A percentile compares a stretch with the other conserved stretches of the same genome.
Evolutionary conservation across 2,888 invertebrate species (phyloP).

Genomic region (Clistopyga incitator): DNA sequence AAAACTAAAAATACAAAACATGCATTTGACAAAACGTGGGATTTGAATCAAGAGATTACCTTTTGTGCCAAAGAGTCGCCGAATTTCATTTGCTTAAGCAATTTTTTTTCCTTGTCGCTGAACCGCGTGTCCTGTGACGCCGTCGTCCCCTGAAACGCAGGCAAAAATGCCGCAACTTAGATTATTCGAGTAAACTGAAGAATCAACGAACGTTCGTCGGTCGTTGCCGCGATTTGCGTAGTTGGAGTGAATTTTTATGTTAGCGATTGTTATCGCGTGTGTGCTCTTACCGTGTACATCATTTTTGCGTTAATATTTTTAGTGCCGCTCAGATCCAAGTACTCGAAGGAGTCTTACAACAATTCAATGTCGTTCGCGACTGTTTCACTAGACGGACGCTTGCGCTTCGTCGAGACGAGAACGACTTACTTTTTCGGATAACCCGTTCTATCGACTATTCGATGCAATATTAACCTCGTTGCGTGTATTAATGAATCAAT

Average conservation of each 20-base stretch:
- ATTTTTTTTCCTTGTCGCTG: slow-evolving; percentile 99
- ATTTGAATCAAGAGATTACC: slow-evolving; percentile 85
- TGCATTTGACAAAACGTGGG: too few species aligned
- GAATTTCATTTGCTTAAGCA: slow-evolving; percentile 99
- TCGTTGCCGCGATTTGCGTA: background rate
- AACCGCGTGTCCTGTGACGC: slow-evolving; percentile 99
- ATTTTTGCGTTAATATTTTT: slow-evolving; percentile 77
- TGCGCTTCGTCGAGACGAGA: background rate
- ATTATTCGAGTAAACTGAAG: background rate
- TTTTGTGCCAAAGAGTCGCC: slow-evolving; percentile 96
- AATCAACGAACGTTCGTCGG: background rate
- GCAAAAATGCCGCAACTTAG: background rate
- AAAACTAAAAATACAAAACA: background rate
- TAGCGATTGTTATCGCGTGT: background rate
- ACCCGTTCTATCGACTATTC: slow-evolving; percentile 4
- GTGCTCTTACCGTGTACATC: slow-evolving; percentile 85
- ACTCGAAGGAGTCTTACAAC: slow-evolving; percentile 46
- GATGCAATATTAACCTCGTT: slow-evolving; percentile 9
- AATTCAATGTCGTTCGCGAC: slow-evolving; percentile 53
- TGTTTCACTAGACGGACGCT: slow-evolving; percentile 1
- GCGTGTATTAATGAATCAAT: background rate
- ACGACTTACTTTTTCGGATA: background rate
- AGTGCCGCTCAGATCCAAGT: slow-evolving; percentile 41
- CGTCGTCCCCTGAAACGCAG: slow-evolving; percentile 93
- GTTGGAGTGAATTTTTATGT: slow-evolving; percentile 3